Evolutionary conservation across 1,140 invertebrate species (phyloP).

Genomic region (Panulirus ornatus): DNA sequence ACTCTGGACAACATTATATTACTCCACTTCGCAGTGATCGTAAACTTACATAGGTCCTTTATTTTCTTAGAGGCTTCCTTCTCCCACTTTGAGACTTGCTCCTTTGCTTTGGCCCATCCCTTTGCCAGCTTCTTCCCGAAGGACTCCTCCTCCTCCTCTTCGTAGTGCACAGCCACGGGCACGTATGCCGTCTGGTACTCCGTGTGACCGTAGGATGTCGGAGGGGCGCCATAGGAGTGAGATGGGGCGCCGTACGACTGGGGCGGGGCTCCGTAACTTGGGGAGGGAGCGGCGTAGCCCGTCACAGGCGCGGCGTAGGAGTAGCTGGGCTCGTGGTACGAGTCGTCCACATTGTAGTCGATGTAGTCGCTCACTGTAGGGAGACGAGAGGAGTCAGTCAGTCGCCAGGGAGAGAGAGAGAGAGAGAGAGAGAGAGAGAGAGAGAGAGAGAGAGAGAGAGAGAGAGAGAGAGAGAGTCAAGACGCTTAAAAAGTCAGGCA

Average conservation of each 20-base stretch:
- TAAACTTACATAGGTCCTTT: conserved; percentile 52
- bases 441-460: too few species aligned
- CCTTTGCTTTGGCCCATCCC: conserved; percentile 46
- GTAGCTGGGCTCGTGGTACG: not conserved
- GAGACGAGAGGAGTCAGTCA: too few species aligned
- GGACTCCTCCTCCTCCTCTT: conserved; percentile 45
- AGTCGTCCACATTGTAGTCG: conserved; percentile 51
- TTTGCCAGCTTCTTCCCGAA: conserved; percentile 53
- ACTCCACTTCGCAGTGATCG: too few species aligned
- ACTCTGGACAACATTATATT: not conserved
- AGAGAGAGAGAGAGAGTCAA: too few species aligned
- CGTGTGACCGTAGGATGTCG: not conserved
- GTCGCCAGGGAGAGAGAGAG: too few species aligned
- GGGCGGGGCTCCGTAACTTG: not conserved
- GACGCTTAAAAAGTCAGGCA: too few species aligned
- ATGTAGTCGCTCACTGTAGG: conserved; percentile 63
- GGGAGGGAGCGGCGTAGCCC: not conserved
- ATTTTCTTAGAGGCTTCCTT: conserved; percentile 50
- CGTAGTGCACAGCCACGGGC: not conserved
- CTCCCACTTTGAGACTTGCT: conserved; percentile 37
- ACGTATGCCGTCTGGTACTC: conserved; percentile 16
- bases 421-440: too few species aligned
- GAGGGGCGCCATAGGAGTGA: not conserved
- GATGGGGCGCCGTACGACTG: not conserved
- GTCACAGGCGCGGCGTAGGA: conserved; percentile 15